These are phyloP conservation scores for Chrysolina americana DNA, from an alignment of 2,888 invertebrate genomes.

Conservation along the genomic window DNA sequence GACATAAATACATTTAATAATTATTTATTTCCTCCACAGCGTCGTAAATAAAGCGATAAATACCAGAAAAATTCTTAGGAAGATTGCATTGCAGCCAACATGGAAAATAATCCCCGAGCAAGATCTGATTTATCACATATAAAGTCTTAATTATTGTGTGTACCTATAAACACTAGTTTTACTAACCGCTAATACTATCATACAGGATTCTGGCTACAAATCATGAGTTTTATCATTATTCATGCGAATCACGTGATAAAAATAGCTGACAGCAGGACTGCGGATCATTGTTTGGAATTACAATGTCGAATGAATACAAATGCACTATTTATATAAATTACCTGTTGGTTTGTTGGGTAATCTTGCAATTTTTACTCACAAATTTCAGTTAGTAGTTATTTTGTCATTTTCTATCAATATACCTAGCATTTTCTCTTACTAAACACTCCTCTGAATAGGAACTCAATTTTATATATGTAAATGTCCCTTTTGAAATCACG, in stretches of 20 bases:
- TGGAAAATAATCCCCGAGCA: slow-evolving; percentile 27
- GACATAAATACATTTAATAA: slow-evolving; percentile 21
- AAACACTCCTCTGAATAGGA: no score
- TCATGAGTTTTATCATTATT: slow-evolving; percentile 17
- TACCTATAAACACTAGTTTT: slow-evolving; percentile 49
- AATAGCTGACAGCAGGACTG: not conserved
- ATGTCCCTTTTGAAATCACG: no score
- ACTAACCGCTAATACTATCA: slow-evolving; percentile 43
- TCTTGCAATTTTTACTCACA: no score
- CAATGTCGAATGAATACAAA: no score
- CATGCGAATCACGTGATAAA: slow-evolving; percentile 21
- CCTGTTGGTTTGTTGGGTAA: no score
- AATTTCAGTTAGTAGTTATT: no score
- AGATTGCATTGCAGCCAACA: slow-evolving; percentile 27
- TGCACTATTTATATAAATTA: no score
- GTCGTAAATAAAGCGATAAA: slow-evolving; percentile 50
- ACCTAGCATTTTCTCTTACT: no score
- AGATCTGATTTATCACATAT: slow-evolving; percentile 49
- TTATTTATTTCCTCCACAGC: slow-evolving; percentile 38
- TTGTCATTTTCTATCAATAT: no score
- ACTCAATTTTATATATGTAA: no score
- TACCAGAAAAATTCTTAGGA: slow-evolving; percentile 43
- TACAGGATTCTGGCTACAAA: slow-evolving; percentile 8
- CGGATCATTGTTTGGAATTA: no score
- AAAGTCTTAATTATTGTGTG: slow-evolving; percentile 52